Evolutionary conservation across 1,140 invertebrate genomes (phyloP).

Genomic region (Drosophila takahashii): DNA sequence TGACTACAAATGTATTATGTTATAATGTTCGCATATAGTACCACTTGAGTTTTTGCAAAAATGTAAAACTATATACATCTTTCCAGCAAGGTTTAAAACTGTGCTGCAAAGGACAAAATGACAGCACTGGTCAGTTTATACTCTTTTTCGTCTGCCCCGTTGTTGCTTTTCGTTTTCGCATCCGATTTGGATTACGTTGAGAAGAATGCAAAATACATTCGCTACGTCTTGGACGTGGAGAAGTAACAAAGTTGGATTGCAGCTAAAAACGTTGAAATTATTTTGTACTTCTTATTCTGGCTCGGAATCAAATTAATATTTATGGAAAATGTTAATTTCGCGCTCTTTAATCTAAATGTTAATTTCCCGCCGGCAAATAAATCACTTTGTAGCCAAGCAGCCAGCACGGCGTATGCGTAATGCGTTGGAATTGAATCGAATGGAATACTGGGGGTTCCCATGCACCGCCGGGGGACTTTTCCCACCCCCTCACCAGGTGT

Average conservation of each 20-base stretch:
- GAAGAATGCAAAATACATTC: constrained; percentile 71
- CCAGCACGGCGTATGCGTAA: constrained; percentile 57
- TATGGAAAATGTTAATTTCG: constrained; percentile 75
- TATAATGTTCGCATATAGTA: too few relatives aligned
- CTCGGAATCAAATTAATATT: constrained; percentile 64
- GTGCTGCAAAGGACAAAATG: background rate
- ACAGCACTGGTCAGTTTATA: constrained; percentile 1
- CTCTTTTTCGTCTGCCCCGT: constrained; percentile 1
- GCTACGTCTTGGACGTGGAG: constrained; percentile 5
- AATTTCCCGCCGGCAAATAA: constrained; percentile 67
- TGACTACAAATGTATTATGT: too few relatives aligned
- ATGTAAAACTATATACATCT: too few relatives aligned
- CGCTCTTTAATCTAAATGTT: constrained; percentile 80
- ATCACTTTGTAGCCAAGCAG: constrained; percentile 62
- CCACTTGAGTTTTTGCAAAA: too few relatives aligned
- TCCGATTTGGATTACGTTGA: constrained; percentile 63
- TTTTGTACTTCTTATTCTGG: constrained; percentile 47
- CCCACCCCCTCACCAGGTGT: background rate
- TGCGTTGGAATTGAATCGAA: constrained; percentile 43
- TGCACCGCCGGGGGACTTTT: constrained; percentile 14
- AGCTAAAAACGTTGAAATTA: constrained; percentile 45
- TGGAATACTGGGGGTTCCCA: constrained; percentile 18
- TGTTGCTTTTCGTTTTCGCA: constrained; percentile 62
- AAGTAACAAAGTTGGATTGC: constrained; percentile 61
- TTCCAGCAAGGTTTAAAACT: background rate